Percentiles rank a stretch among this genome's conserved stretches.
Evolutionary conservation across 2,888 invertebrate species (phyloP).

Genomic region (Cetonia aurata): DNA sequence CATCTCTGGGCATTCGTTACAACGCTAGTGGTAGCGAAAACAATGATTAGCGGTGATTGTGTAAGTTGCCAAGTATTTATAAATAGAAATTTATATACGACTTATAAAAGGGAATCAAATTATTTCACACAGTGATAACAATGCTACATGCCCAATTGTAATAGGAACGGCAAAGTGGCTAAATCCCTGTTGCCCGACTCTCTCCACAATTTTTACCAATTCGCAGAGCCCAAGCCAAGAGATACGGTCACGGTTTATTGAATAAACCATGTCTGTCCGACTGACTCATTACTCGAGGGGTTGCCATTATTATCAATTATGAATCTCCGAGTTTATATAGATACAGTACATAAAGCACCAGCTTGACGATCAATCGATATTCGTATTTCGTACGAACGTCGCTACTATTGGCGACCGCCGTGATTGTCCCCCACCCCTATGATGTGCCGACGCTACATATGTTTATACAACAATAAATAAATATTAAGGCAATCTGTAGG

Average conservation of each 20-base stretch:
- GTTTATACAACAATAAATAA: conserved; percentile 13
- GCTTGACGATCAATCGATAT: conserved; percentile 35
- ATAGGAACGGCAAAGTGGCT: conserved; percentile 54
- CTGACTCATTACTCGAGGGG: conserved; percentile 65
- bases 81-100: too few species aligned
- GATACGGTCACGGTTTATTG: conserved; percentile 44
- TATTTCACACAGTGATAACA: too few species aligned
- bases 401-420: background rate
- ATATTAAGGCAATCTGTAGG: background rate
- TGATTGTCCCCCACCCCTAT: background rate
- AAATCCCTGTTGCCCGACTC: conserved; percentile 55
- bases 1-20: too few species aligned
- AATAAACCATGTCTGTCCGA: conserved; percentile 55
- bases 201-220: conserved; percentile 58
- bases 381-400: conserved; percentile 23
- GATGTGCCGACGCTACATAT: background rate
- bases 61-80: too few species aligned
- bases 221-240: conserved; percentile 49
- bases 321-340: conserved; percentile 52
- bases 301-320: conserved; percentile 63
- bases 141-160: too few species aligned
- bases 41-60: too few species aligned
- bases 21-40: too few species aligned
- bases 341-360: background rate
- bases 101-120: too few species aligned